Conservation (phyloP, 2,888 invertebrate genomes). For the Fissipunctia ypsillon region DNA sequence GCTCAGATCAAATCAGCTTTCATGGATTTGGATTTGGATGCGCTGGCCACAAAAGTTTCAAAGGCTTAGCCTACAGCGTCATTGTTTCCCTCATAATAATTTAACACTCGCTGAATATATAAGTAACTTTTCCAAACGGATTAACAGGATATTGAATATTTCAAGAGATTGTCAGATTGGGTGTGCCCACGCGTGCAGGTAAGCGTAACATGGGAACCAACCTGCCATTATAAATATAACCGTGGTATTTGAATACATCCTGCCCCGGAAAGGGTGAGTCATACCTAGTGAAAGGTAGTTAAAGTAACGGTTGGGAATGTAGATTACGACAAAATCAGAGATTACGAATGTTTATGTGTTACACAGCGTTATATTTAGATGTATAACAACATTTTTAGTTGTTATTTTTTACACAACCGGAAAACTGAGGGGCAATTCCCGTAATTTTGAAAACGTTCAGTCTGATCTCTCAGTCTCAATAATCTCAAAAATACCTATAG, state of each 20-base stretch:
- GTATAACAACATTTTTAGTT: background rate
- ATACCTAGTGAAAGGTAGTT: constrained; percentile 9
- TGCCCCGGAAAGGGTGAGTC: constrained; percentile 26
- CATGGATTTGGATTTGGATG: too few relatives aligned
- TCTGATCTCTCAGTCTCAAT: too few relatives aligned
- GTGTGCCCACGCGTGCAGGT: constrained; percentile 40
- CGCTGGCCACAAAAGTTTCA: constrained; percentile 29
- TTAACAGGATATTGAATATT: constrained; percentile 70
- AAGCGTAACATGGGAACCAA: constrained; percentile 26
- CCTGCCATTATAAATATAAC: constrained; percentile 32
- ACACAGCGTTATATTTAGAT: background rate
- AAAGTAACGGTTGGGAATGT: constrained; percentile 3
- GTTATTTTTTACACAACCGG: background rate
- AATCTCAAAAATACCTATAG: too few relatives aligned
- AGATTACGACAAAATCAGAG: background rate
- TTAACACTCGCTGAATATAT: constrained; percentile 66
- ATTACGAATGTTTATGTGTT: background rate
- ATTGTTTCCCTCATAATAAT: constrained; percentile 59
- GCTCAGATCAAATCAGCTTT: background rate
- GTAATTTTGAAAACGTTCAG: too few relatives aligned
- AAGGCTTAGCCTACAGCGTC: constrained; percentile 30
- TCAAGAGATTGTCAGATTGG: constrained; percentile 66
- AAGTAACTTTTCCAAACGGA: constrained; percentile 69
- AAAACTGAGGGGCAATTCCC: too few relatives aligned
- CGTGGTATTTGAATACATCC: constrained; percentile 28